phyloP scores from a whole-genome alignment of 2,797 vertebrate species.

The Trachops cirrhosus region DNA sequence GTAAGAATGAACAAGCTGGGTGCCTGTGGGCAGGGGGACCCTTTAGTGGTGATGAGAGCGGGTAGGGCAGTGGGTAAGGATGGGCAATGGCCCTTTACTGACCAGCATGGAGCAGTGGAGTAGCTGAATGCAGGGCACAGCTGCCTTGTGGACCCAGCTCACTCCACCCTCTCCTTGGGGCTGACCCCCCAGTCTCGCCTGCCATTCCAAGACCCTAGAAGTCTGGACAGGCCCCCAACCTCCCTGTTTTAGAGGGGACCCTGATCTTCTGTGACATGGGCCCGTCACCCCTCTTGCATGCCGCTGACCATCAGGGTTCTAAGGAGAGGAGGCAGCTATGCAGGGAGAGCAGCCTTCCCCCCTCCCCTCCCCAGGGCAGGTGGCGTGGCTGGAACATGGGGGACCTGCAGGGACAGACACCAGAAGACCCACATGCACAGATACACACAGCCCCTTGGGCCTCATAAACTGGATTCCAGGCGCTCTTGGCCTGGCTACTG shows the following conservation, averaged over 20 bases:
- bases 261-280: neutral
- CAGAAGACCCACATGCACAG: neutral
- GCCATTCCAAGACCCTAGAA: neutral
- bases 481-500: conserved; percentile 5
- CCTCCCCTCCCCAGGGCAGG: neutral
- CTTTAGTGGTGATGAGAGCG: neutral
- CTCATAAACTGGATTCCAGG: conserved; percentile 46
- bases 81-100: neutral
- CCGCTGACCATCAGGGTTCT: neutral
- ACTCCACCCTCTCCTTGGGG: neutral
- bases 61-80: neutral
- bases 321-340: neutral
- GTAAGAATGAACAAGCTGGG: neutral
- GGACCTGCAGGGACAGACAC: neutral
- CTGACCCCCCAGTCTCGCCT: neutral
- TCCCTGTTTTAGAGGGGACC: neutral
- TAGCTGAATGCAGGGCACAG: neutral
- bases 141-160: neutral
- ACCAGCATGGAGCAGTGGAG: neutral
- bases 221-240: neutral
- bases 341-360: no score
- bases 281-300: neutral
- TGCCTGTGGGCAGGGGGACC: neutral
- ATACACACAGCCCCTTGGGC: neutral
- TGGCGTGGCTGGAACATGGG: neutral